phyloP scores from a whole-genome alignment of 2,797 vertebrate genomes.

The Limosa lapponica region DNA sequence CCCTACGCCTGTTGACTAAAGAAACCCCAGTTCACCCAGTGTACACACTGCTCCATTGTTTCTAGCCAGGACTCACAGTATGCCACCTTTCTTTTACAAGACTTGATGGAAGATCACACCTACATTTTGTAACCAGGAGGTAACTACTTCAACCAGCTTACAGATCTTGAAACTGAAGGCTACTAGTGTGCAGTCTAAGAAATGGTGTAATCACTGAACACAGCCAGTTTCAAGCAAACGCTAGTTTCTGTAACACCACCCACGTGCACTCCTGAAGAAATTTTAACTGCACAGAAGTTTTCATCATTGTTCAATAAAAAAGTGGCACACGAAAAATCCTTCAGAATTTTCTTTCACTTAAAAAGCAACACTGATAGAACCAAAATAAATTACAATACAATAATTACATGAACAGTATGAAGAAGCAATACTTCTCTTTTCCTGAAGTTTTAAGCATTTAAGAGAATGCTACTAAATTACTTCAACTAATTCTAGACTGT shows the following conservation, averaged over 20 bases:
- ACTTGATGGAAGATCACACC: not conserved
- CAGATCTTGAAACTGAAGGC: not conserved
- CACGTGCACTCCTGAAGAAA: not conserved
- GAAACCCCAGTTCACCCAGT: not conserved
- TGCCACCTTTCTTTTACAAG: not conserved
- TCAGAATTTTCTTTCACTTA: not conserved
- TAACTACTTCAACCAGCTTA: not conserved
- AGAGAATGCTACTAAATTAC: not conserved
- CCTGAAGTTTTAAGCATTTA: not conserved
- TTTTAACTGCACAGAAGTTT: constrained; percentile 1
- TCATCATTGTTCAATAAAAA: not conserved
- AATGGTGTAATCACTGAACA: not conserved
- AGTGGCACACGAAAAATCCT: not conserved
- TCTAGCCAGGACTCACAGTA: not conserved
- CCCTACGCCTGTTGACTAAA: not conserved
- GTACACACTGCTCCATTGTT: not conserved
- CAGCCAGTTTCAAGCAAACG: not conserved
- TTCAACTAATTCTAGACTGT: not conserved
- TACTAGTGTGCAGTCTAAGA: not conserved
- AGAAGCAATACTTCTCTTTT: not conserved
- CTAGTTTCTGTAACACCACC: not conserved
- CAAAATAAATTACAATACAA: not conserved
- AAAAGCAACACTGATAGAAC: not conserved
- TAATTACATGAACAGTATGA: not conserved
- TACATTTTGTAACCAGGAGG: not conserved